Evolutionary conservation across 2,113 vertebrate genomes (phyloP).

Genomic region (Turdus rufiventris): DNA sequence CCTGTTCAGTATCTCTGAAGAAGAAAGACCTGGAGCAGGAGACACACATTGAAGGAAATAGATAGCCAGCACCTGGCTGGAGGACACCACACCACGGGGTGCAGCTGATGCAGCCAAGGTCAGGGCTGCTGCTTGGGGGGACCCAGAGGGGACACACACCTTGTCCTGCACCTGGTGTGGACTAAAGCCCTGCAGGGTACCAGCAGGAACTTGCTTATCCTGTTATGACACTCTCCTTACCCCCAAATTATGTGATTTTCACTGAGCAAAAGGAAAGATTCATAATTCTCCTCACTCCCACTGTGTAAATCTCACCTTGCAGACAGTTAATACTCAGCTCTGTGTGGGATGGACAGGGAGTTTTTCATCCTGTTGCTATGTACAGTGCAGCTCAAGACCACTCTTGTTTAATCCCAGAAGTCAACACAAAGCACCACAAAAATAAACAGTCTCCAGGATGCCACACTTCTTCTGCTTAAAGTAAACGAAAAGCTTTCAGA

Average conservation of each 20-base stretch:
- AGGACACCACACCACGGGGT: rapidly evolving
- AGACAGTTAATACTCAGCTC: neutral
- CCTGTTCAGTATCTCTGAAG: neutral
- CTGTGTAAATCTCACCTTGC: neutral
- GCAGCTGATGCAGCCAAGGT: neutral
- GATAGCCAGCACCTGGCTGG: neutral
- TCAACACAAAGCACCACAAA: neutral
- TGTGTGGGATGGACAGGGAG: neutral
- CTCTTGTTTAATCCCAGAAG: neutral
- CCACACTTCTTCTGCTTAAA: neutral
- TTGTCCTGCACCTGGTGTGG: neutral
- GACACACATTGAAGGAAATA: neutral
- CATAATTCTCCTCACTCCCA: neutral
- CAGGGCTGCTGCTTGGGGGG: neutral
- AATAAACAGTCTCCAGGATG: neutral
- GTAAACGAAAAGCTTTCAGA: neutral
- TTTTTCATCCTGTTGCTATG: neutral
- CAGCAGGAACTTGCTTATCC: rapidly evolving
- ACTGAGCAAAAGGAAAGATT: neutral
- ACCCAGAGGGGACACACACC: neutral
- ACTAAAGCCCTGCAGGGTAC: neutral
- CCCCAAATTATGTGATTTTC: neutral
- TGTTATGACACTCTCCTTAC: neutral
- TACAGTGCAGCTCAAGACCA: neutral
- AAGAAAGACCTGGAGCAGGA: neutral